Percentiles rank a stretch among this genome's conserved stretches.
These are phyloP conservation scores for Cossypha caffra DNA, from an alignment of 2,797 vertebrate genomes.

Conservation along the genomic window DNA sequence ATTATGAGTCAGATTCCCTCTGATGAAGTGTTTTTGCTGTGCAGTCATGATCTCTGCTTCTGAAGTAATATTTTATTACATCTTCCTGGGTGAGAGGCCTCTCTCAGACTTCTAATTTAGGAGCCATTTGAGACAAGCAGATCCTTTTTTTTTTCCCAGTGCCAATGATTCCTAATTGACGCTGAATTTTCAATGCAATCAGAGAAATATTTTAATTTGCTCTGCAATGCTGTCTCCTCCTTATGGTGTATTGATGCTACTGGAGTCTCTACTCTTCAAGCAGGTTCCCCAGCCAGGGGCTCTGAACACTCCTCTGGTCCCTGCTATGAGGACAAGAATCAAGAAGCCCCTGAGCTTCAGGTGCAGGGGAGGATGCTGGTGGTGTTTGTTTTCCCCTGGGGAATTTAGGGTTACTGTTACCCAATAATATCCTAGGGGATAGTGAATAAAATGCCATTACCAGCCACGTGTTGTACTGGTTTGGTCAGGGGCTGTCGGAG, in stretches of 20 bases:
- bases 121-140: background rate
- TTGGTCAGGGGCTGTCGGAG: background rate
- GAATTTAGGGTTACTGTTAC: background rate
- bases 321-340: no score
- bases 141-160: background rate
- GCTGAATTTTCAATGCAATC: slow-evolving; percentile 35
- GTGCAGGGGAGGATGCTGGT: background rate
- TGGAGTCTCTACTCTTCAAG: background rate
- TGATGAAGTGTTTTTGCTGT: background rate
- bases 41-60: background rate
- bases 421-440: background rate
- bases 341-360: background rate
- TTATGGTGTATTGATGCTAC: background rate
- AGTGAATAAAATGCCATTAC: background rate
- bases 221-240: background rate
- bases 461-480: background rate
- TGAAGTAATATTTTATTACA: background rate
- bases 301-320: background rate
- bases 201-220: background rate
- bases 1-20: background rate
- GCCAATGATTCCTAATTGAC: background rate
- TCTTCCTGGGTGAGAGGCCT: background rate
- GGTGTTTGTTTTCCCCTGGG: background rate
- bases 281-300: background rate
- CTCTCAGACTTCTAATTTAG: background rate